Percentiles rank a stretch among this genome's conserved stretches.
Conservation (phyloP, 2,113 vertebrate genomes). For the Onychostoma macrolepis region DNA sequence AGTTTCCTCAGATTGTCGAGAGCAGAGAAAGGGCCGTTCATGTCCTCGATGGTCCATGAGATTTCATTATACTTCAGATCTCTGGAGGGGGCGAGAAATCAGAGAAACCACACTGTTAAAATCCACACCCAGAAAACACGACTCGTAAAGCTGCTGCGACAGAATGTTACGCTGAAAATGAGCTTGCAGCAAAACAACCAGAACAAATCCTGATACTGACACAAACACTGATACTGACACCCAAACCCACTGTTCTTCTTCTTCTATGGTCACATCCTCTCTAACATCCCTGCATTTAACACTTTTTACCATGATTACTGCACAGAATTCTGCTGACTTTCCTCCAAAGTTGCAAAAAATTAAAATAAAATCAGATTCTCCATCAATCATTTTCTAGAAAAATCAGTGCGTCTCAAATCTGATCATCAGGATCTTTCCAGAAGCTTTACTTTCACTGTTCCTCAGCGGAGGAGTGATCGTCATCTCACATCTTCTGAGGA, state of each 20-base stretch:
- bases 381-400: too few species aligned
- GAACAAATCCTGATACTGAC: not conserved
- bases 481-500: too few species aligned
- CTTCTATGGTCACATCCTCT: too few species aligned
- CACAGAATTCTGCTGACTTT: too few species aligned
- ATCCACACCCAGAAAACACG: slow-evolving; percentile 61
- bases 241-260: not conserved
- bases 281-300: too few species aligned
- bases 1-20: slow-evolving; percentile 87
- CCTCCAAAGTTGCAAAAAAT: too few species aligned
- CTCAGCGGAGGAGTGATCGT: too few species aligned
- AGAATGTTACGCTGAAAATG: not conserved
- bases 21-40: slow-evolving; percentile 96
- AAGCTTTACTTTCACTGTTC: too few species aligned
- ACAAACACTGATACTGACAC: not conserved
- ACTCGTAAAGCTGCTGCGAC: slow-evolving; percentile 59
- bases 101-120: slow-evolving; percentile 57
- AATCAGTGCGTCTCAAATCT: too few species aligned
- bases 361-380: too few species aligned
- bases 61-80: slow-evolving; percentile 96
- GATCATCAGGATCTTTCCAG: too few species aligned
- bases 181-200: not conserved
- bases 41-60: slow-evolving; percentile 98
- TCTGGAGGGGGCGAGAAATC: slow-evolving; percentile 65
- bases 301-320: too few species aligned